Conservation (phyloP, 2,113 vertebrate genomes). For the Festucalex cinctus region DNA sequence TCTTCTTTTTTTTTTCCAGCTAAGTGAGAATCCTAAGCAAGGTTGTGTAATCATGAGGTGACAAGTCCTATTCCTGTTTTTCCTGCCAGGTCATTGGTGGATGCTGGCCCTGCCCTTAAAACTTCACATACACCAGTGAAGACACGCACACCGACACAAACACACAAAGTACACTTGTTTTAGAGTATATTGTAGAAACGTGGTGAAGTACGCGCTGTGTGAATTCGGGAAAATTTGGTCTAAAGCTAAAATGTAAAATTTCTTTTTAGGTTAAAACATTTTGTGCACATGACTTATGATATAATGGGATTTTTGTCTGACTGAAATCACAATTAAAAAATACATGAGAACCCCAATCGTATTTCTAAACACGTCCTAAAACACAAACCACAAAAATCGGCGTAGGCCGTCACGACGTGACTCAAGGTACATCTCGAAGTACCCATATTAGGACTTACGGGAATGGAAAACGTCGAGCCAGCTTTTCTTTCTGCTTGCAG, state of each 20-base stretch:
- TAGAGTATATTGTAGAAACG: slow-evolving; percentile 40
- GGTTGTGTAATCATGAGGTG: slow-evolving; percentile 64
- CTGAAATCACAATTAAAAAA: background rate
- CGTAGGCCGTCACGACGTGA: background rate
- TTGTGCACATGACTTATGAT: no score
- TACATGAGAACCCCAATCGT: background rate
- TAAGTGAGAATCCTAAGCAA: slow-evolving; percentile 47
- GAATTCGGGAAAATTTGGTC: background rate
- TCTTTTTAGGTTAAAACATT: background rate
- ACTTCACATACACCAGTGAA: slow-evolving; percentile 20
- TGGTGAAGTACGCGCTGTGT: background rate
- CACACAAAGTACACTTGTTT: slow-evolving; percentile 24
- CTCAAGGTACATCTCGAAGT: background rate
- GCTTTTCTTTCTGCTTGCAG: background rate
- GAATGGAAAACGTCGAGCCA: slow-evolving; percentile 7
- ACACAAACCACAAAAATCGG: background rate
- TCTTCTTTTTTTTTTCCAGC: slow-evolving; percentile 33
- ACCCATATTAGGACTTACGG: background rate
- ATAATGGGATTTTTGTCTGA: background rate
- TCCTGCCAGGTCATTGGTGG: slow-evolving; percentile 70
- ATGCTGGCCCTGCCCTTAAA: slow-evolving; percentile 66
- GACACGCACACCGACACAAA: slow-evolving; percentile 3
- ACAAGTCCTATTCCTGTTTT: slow-evolving; percentile 76
- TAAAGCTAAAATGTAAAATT: background rate
- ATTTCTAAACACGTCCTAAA: background rate